Conservation (phyloP, 2,888 invertebrate species). For the Steromphala cineraria region DNA sequence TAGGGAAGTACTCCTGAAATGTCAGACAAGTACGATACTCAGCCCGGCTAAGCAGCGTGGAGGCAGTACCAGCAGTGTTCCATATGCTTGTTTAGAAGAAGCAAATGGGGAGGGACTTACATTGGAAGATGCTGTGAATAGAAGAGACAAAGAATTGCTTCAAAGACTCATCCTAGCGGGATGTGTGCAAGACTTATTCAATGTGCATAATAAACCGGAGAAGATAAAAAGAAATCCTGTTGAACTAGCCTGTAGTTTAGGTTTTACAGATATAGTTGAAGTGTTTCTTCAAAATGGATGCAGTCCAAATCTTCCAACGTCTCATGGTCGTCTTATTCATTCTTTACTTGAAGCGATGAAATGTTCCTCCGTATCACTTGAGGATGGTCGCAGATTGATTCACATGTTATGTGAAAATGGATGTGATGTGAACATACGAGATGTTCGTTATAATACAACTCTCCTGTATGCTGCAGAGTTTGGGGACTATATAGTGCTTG, state of each 20-base stretch:
- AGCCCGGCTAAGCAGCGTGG: background rate
- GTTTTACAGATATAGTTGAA: constrained; percentile 46
- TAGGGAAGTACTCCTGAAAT: background rate
- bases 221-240: constrained; percentile 38
- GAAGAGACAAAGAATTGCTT: constrained; percentile 22
- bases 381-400: constrained; percentile 37
- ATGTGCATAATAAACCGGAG: constrained; percentile 6
- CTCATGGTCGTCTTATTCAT: constrained; percentile 51
- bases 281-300: constrained; percentile 53
- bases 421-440: constrained; percentile 50
- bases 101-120: background rate
- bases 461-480: constrained; percentile 48
- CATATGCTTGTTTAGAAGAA: background rate
- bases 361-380: constrained; percentile 34
- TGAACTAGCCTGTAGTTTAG: constrained; percentile 47
- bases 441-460: constrained; percentile 43
- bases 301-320: constrained; percentile 56
- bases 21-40: background rate
- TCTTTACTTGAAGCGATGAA: constrained; percentile 47
- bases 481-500: constrained; percentile 43
- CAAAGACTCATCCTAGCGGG: constrained; percentile 21
- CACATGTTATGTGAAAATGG: constrained; percentile 35
- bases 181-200: constrained; percentile 17
- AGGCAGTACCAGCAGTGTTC: background rate
- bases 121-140: constrained; percentile 25